A percentile compares a stretch with the other conserved stretches of the same genome.
Evolutionary conservation across 2,113 vertebrate genomes (phyloP).

Genomic region (Otis tarda): DNA sequence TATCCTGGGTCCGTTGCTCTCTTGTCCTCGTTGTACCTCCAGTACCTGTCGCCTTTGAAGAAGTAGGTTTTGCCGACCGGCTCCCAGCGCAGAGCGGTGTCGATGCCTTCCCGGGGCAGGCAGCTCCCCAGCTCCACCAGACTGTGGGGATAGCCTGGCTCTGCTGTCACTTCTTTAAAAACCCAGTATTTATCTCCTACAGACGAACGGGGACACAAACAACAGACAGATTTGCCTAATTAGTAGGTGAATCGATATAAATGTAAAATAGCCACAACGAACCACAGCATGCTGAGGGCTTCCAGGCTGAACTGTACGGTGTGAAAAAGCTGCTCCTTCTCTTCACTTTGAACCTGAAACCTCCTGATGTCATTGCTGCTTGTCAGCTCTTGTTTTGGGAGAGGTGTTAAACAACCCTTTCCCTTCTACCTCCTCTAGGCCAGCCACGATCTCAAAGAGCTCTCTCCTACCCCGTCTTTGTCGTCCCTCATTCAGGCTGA

Average conservation of each 20-base stretch:
- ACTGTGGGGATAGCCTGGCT: slow-evolving; percentile 93
- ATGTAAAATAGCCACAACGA: neutral
- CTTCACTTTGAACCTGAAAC: neutral
- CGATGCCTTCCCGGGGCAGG: slow-evolving; percentile 93
- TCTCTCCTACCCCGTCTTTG: neutral
- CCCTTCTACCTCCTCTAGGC: neutral
- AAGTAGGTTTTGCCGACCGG: slow-evolving; percentile 97
- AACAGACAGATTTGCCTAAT: neutral
- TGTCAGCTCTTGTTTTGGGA: neutral
- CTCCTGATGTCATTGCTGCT: neutral
- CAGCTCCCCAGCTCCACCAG: slow-evolving; percentile 90
- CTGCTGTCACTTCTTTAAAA: slow-evolving; percentile 92
- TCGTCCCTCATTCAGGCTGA: neutral
- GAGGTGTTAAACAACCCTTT: neutral
- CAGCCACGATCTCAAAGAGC: neutral
- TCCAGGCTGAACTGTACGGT: neutral
- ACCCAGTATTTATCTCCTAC: slow-evolving; percentile 97
- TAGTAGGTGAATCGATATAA: accelerated
- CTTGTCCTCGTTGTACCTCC: slow-evolving; percentile 97
- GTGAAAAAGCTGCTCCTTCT: neutral
- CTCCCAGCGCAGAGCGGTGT: slow-evolving; percentile 95
- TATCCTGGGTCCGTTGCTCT: slow-evolving; percentile 89
- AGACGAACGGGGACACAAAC: neutral
- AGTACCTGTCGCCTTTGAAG: slow-evolving; percentile 97
- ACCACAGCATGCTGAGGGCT: neutral